Conservation (phyloP, 2,888 invertebrate species). For the Danaus chrysippus region DNA sequence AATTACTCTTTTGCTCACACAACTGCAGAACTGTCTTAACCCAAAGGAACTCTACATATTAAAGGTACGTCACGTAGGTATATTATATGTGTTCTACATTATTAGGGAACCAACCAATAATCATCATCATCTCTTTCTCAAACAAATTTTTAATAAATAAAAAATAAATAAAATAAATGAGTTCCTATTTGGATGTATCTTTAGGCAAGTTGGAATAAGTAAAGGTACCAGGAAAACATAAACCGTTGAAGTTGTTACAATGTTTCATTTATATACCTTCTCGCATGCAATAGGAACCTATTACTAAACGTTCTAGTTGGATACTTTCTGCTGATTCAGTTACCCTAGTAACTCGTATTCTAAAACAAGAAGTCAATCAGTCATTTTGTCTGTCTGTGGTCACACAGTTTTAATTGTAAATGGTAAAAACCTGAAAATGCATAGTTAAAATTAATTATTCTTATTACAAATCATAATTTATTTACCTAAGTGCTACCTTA, state of each 20-base stretch:
- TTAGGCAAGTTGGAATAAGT: conserved; percentile 21
- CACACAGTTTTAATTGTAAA: no score
- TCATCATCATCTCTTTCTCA: background rate
- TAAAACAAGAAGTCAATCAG: background rate
- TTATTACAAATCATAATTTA: no score
- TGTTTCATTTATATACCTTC: conserved; percentile 52
- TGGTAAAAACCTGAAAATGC: no score
- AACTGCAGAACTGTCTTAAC: no score
- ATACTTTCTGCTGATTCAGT: conserved; percentile 40
- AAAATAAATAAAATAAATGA: background rate
- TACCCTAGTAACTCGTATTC: conserved; percentile 51
- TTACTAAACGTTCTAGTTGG: conserved; percentile 50
- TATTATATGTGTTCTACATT: no score
- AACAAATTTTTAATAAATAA: background rate
- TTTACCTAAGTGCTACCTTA: no score
- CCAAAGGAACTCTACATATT: no score
- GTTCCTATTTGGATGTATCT: conserved; percentile 8
- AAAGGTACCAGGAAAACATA: conserved; percentile 26
- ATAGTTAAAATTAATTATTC: no score
- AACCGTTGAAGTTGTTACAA: conserved; percentile 11
- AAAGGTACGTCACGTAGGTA: no score
- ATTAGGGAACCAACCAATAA: no score
- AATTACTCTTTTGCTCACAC: no score
- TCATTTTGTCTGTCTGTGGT: no score
- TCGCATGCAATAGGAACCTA: conserved; percentile 67